Conservation (phyloP, 1,140 invertebrate genomes). For the Latrodectus geometricus region DNA sequence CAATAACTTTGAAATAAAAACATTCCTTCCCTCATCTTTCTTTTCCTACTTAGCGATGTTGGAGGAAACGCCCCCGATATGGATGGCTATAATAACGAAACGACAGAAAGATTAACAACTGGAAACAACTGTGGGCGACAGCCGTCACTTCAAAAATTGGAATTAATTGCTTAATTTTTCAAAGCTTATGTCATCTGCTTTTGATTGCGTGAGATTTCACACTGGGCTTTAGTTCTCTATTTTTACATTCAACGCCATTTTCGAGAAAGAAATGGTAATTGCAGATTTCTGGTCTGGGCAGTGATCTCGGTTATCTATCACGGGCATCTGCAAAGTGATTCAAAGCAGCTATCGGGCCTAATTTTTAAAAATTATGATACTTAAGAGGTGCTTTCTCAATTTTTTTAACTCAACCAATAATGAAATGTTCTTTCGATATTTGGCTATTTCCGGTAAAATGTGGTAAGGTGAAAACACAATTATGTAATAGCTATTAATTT, state of each 20-base stretch:
- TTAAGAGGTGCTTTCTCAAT: too few relatives aligned
- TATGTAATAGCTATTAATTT: too few relatives aligned
- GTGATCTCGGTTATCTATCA: not conserved
- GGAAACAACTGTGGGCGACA: slow-evolving; percentile 42
- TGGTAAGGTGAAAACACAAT: too few relatives aligned
- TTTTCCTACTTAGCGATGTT: not conserved
- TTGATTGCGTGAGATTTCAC: slow-evolving; percentile 53
- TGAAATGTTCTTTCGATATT: too few relatives aligned
- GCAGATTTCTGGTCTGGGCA: not conserved
- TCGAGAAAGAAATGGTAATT: not conserved
- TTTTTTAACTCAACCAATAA: too few relatives aligned
- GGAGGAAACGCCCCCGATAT: slow-evolving; percentile 14
- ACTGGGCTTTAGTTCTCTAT: slow-evolving; percentile 3
- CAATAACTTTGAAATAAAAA: slow-evolving; percentile 11
- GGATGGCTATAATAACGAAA: slow-evolving; percentile 33
- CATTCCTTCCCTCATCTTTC: slow-evolving; percentile 24
- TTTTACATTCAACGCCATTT: slow-evolving; percentile 19
- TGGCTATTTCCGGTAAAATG: too few relatives aligned
- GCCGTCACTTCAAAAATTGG: slow-evolving; percentile 51
- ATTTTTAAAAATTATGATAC: too few relatives aligned
- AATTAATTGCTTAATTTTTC: slow-evolving; percentile 58
- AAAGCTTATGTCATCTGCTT: slow-evolving; percentile 40
- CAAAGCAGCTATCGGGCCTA: not conserved
- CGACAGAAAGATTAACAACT: slow-evolving; percentile 52
- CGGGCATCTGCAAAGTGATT: not conserved